A percentile compares a stretch with the other conserved stretches of the same genome.
Evolutionary conservation across 2,113 vertebrate species (phyloP).

Genomic region (Pyxicephalus adspersus): DNA sequence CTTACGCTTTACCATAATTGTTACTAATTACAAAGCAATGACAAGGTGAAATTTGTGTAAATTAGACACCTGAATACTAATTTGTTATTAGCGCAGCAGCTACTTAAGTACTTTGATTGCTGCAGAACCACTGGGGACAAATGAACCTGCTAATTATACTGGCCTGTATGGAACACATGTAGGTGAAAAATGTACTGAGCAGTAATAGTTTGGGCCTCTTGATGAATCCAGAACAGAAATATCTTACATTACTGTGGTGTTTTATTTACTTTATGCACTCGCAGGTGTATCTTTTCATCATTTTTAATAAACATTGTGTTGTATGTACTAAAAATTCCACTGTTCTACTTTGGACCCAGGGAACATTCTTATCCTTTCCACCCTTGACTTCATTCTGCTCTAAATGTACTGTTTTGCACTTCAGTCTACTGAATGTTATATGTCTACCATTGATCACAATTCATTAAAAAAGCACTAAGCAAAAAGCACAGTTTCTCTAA

Average conservation of each 20-base stretch:
- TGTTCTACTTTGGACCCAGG: no score
- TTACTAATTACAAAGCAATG: constrained; percentile 54
- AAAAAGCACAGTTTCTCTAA: no score
- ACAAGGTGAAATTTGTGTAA: constrained; percentile 55
- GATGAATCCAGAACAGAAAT: neutral
- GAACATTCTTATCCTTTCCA: no score
- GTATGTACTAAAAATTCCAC: no score
- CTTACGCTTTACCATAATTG: constrained; percentile 48
- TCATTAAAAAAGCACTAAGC: no score
- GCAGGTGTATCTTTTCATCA: neutral
- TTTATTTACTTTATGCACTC: neutral
- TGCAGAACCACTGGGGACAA: constrained; percentile 50
- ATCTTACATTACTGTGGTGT: neutral
- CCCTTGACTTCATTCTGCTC: no score
- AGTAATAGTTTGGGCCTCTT: neutral
- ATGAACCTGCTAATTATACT: constrained; percentile 31
- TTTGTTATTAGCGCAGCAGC: constrained; percentile 48
- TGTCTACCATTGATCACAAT: no score
- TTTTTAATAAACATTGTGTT: no score
- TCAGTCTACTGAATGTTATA: no score
- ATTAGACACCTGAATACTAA: constrained; percentile 52
- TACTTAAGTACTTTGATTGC: constrained; percentile 51
- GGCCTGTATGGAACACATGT: constrained; percentile 42
- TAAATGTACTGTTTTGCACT: no score
- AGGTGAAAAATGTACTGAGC: constrained; percentile 30